Conservation (phyloP, 2,888 invertebrate genomes). For the Tethea ocularis region DNA sequence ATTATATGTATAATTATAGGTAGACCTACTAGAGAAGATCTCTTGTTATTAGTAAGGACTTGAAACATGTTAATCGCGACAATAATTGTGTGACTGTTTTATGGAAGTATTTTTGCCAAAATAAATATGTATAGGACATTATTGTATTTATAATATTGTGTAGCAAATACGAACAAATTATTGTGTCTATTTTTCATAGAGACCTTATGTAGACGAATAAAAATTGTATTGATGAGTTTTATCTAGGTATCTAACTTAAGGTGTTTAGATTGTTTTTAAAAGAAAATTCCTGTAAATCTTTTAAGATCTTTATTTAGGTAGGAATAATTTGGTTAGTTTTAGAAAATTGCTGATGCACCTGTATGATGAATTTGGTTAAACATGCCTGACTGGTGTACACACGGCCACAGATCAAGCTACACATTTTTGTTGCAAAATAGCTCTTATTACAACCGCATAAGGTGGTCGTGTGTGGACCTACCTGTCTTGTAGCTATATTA, state of each 20-base stretch:
- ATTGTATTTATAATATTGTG: slow-evolving; percentile 6
- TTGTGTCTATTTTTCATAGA: slow-evolving; percentile 8
- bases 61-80: slow-evolving; percentile 40
- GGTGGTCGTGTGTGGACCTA: no score
- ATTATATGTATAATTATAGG: neutral
- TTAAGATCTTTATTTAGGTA: slow-evolving; percentile 13
- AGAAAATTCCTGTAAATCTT: neutral
- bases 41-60: slow-evolving; percentile 13
- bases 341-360: neutral
- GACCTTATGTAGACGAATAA: neutral
- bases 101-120: slow-evolving; percentile 39
- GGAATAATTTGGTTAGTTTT: neutral
- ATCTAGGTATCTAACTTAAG: neutral
- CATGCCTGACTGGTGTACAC: no score
- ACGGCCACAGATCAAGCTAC: no score
- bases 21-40: neutral
- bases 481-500: no score
- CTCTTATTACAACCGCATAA: no score
- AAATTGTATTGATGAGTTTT: neutral
- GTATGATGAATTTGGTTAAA: no score
- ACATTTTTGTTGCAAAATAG: no score
- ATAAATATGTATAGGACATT: neutral
- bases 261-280: neutral
- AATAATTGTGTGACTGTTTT: slow-evolving; percentile 43
- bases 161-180: slow-evolving; percentile 8